Evolutionary conservation across 2,888 invertebrate genomes (phyloP).

Genomic region (Drosophila mayaguana): DNA sequence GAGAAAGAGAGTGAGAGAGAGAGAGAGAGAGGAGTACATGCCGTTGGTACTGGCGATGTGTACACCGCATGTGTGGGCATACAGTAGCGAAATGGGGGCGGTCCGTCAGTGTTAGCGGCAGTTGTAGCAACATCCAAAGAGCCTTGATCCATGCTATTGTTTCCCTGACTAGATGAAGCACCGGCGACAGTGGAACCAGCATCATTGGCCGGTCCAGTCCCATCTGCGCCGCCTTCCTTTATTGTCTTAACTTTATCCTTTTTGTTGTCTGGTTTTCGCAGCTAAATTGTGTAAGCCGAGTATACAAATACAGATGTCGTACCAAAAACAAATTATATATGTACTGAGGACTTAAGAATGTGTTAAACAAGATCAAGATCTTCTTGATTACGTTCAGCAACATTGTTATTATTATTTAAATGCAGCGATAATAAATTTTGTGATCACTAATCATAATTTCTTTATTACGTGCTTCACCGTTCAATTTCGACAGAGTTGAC

Average conservation of each 20-base stretch:
- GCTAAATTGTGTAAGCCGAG: constrained; percentile 68
- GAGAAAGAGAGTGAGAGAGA: neutral
- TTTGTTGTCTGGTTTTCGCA: constrained; percentile 80
- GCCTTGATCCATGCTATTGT: constrained; percentile 18
- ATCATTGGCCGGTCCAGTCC: constrained; percentile 19
- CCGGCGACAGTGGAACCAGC: constrained; percentile 21
- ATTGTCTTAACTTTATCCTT: constrained; percentile 75
- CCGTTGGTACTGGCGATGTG: constrained; percentile 88
- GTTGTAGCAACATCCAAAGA: constrained; percentile 61
- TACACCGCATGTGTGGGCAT: constrained; percentile 88
- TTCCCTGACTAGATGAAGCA: constrained; percentile 32
- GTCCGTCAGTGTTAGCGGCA: constrained; percentile 58
- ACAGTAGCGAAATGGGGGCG: constrained; percentile 87
- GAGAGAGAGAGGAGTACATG: constrained; percentile 85
- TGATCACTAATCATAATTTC: neutral
- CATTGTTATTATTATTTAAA: neutral
- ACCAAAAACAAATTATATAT: constrained; percentile 8
- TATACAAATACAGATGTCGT: constrained; percentile 24
- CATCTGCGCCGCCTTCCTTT: constrained; percentile 57
- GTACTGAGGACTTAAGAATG: neutral
- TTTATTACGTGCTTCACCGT: neutral
- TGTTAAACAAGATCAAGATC: neutral
- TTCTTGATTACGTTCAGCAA: neutral
- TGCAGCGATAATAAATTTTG: neutral
- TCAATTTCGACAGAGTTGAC: neutral